Base-by-base conservation (phyloP, 2,888 invertebrate species). In the Selenia dentaria region DNA sequence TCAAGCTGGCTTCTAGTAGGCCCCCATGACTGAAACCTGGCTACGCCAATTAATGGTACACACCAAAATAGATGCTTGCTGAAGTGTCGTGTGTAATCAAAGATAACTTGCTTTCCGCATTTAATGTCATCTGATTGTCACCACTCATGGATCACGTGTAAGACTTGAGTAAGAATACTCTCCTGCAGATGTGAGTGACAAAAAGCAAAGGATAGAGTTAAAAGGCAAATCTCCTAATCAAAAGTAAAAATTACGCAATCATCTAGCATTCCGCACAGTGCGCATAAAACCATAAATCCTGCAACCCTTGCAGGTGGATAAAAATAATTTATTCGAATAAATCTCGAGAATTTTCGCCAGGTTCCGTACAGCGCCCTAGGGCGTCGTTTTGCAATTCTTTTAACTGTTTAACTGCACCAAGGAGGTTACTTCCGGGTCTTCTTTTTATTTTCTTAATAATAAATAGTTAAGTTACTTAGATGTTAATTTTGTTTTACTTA, bases 311-410 rank as follows among this genome's bases (percentile, higher is more conserved):
- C 86, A 89, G 86, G 86, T 86, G 74, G 79, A 67, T 78, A 67
- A 76, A 82, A 79, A 85, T 89, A 85, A 90, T 90, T 88, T 90
- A 89, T 89, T 88, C 83, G 83, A 79, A 90, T 89, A 89, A 90
- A 89, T 90, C 88, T 83, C 66, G 59, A 53, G 69, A 76, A 79
- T 81, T 82, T 82, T 80, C 77, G 71, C 71, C 73, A 71, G 68
- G 66, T 57, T 61, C 61, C 62, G 57, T 70, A 57, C 73, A 82
- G 69, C 58, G 70, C 89, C 88, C 89, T 60, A 48, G 89, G 87
- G 89, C 67, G 70, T 77, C 75, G 75, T 87, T 83, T 53, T 46
- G 66, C 71, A 58, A 71, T 86, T 84, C 81, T 86, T 87, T 82
- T 82, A 82, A 38, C 46, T 35, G 40, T 40, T 40, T 22, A 12